Evolutionary conservation across 2,888 invertebrate genomes (phyloP).

Genomic region (Amiota minor): DNA sequence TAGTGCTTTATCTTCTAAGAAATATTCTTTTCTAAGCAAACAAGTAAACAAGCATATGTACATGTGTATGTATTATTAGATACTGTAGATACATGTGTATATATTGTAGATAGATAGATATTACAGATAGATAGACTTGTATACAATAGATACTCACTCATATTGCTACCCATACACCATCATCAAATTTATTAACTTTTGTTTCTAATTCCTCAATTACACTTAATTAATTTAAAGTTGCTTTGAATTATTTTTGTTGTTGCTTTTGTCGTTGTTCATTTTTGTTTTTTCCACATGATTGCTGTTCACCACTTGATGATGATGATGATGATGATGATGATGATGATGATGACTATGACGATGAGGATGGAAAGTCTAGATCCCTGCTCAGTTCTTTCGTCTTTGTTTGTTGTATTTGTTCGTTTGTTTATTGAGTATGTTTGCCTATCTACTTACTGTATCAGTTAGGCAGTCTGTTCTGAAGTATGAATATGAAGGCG

Average conservation of each 20-base stretch:
- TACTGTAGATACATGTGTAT: too few species aligned
- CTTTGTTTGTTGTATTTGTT: conserved; percentile 29
- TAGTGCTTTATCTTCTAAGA: too few species aligned
- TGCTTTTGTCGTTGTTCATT: conserved; percentile 31
- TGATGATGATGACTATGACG: conserved; percentile 5
- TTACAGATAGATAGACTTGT: too few species aligned
- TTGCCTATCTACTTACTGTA: conserved; percentile 7
- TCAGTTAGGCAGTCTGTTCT: conserved; percentile 19
- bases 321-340: background rate
- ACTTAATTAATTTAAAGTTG: conserved; percentile 67
- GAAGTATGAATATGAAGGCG: conserved; percentile 26
- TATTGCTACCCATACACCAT: background rate
- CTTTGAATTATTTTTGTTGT: conserved; percentile 32
- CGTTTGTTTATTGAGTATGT: conserved; percentile 19
- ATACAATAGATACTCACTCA: background rate
- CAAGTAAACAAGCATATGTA: too few species aligned
- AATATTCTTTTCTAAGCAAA: too few species aligned
- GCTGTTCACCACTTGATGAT: too few species aligned
- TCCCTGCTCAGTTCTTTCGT: conserved; percentile 52
- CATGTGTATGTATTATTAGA: too few species aligned
- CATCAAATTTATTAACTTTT: conserved; percentile 60
- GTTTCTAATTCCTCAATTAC: conserved; percentile 64
- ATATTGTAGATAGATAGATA: too few species aligned
- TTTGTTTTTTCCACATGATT: conserved; percentile 37
- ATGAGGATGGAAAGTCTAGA: conserved; percentile 5